phyloP scores from a whole-genome alignment of 2,888 invertebrate genomes.

The Tanypteryx hageni region DNA sequence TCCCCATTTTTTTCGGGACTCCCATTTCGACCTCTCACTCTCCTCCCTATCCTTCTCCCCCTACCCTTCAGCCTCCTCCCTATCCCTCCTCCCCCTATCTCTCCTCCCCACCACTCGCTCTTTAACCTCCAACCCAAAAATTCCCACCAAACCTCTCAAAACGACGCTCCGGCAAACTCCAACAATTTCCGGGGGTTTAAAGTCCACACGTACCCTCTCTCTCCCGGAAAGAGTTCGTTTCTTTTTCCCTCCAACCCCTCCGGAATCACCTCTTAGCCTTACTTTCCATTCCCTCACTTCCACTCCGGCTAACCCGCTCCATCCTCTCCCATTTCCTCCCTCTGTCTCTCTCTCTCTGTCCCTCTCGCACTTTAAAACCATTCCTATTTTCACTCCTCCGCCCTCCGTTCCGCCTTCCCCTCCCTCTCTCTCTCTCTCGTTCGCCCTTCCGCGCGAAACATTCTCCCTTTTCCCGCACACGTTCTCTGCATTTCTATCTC shows the following conservation, averaged over 20 bases:
- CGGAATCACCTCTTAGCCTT: neutral
- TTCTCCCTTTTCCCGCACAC: neutral
- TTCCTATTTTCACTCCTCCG: neutral
- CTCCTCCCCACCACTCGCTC: no score
- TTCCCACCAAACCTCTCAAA: neutral
- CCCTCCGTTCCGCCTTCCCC: no score
- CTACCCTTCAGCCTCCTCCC: neutral
- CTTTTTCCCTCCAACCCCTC: neutral
- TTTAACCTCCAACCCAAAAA: neutral
- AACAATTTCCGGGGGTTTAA: conserved; percentile 17
- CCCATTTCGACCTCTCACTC: neutral
- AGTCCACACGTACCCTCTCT: neutral
- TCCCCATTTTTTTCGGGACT: neutral
- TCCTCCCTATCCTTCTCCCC: neutral
- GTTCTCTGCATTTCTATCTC: neutral
- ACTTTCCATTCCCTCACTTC: neutral
- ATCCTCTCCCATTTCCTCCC: neutral
- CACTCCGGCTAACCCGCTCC: neutral
- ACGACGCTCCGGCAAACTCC: neutral
- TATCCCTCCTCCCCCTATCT: neutral
- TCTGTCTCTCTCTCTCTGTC: neutral
- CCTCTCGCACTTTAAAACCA: neutral
- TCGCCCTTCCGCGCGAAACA: neutral
- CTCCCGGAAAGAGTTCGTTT: neutral
- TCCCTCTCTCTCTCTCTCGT: neutral